Evolutionary conservation across 2,888 invertebrate species (phyloP).

Genomic region (Pterobdella sp.): DNA sequence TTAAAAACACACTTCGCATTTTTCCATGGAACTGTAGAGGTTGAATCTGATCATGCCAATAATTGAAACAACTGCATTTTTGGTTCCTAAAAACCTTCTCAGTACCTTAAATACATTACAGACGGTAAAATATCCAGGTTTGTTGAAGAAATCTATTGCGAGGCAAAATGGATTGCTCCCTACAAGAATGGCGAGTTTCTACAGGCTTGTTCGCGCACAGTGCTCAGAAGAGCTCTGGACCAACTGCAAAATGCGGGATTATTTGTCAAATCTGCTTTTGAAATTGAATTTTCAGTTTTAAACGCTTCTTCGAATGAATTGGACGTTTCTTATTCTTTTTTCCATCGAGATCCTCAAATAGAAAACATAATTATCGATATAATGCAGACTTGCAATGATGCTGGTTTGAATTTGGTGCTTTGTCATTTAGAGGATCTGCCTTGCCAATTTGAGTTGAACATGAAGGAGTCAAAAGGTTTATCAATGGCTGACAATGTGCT

Average conservation of each 20-base stretch:
- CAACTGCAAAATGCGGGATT: constrained; percentile 22
- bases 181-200: constrained; percentile 24
- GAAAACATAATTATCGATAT: constrained; percentile 16
- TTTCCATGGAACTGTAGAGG: constrained; percentile 26
- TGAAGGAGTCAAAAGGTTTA: constrained; percentile 33
- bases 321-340: constrained; percentile 24
- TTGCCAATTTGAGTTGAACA: constrained; percentile 36
- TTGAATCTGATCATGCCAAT: too few species aligned
- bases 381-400: constrained; percentile 20
- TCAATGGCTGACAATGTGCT: constrained; percentile 34
- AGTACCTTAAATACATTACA: too few species aligned
- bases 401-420: constrained; percentile 28
- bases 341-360: constrained; percentile 17
- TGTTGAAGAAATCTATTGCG: constrained; percentile 32
- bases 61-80: too few species aligned
- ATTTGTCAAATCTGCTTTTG: constrained; percentile 29
- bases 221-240: constrained; percentile 32
- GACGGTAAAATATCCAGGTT: too few species aligned
- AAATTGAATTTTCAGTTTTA: constrained; percentile 32
- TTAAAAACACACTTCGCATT: constrained; percentile 25
- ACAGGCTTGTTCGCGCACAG: constrained; percentile 30
- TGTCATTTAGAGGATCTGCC: constrained; percentile 32
- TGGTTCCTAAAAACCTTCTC: neutral
- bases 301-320: constrained; percentile 17
- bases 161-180: constrained; percentile 25